These are phyloP conservation scores for Chlorops oryzae DNA, from an alignment of 1,140 invertebrate species.

Conservation along the genomic window DNA sequence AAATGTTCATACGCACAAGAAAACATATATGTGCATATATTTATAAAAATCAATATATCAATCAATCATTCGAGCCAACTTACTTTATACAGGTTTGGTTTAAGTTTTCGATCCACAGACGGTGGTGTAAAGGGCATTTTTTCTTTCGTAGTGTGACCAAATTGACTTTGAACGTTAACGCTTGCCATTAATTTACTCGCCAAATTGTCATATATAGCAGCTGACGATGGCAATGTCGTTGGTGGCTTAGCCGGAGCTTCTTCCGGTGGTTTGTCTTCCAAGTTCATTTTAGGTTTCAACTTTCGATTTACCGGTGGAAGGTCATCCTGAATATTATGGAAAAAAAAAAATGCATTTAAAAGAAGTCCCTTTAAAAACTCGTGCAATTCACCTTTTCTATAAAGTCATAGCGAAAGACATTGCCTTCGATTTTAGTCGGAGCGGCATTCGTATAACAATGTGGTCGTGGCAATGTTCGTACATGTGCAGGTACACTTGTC, in stretches of 20 bases:
- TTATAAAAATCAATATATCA: too few relatives aligned
- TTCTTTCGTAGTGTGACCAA: constrained; percentile 22
- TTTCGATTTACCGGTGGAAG: constrained; percentile 71
- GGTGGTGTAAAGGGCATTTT: constrained; percentile 22
- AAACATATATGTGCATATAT: too few relatives aligned
- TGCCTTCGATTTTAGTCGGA: constrained; percentile 54
- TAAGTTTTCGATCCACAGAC: constrained; percentile 40
- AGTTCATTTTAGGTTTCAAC: constrained; percentile 66
- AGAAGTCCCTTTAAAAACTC: constrained; percentile 14
- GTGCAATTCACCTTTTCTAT: constrained; percentile 27
- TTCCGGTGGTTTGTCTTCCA: constrained; percentile 54
- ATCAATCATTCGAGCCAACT: too few relatives aligned
- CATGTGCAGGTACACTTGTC: constrained; percentile 20
- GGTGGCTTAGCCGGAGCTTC: constrained; percentile 35
- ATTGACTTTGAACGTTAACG: constrained; percentile 41
- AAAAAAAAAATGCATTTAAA: constrained; percentile 11
- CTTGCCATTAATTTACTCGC: constrained; percentile 24
- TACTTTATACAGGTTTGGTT: constrained; percentile 41
- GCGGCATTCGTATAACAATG: constrained; percentile 71
- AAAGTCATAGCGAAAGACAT: constrained; percentile 54
- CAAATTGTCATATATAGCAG: constrained; percentile 28
- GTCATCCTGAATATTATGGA: constrained; percentile 44
- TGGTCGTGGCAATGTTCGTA: constrained; percentile 41
- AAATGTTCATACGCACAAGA: too few relatives aligned
- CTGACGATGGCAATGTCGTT: too few relatives aligned